phyloP scores from a whole-genome alignment of 2,888 invertebrate species.

The Nomada ruficornis region DNA sequence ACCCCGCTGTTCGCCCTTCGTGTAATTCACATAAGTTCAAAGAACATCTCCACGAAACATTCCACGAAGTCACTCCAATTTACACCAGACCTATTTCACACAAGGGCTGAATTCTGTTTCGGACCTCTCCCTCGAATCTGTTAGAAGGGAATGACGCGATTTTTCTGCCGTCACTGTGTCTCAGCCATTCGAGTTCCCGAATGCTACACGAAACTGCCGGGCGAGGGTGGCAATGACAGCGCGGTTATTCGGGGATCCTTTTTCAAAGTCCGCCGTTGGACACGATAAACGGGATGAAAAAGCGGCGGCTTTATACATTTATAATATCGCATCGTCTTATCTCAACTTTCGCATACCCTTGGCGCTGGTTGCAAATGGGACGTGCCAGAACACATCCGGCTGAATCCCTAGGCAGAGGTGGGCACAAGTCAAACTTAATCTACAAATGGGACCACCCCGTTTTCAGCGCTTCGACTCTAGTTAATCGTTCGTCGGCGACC shows the following conservation, averaged over 20 bases:
- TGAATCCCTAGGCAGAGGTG: constrained; percentile 28
- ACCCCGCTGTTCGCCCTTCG: background rate
- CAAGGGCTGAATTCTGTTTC: constrained; percentile 9
- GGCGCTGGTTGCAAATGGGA: constrained; percentile 43
- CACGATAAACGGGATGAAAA: constrained; percentile 67
- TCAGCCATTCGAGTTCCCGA: constrained; percentile 26
- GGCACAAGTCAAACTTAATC: constrained; percentile 65
- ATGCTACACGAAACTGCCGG: background rate
- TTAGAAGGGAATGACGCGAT: constrained; percentile 27
- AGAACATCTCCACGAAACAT: background rate
- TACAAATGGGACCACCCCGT: constrained; percentile 48
- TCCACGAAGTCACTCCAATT: constrained; percentile 3
- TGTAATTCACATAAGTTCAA: background rate
- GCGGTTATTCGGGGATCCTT: constrained; percentile 24
- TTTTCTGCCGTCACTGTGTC: constrained; percentile 27
- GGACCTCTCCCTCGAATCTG: constrained; percentile 23
- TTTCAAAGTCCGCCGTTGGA: constrained; percentile 50
- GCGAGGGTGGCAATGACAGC: background rate
- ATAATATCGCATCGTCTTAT: constrained; percentile 66
- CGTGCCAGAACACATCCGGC: constrained; percentile 47
- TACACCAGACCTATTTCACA: background rate
- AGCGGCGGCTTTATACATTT: constrained; percentile 63
- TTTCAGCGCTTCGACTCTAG: constrained; percentile 52
- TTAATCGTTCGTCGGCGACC: constrained; percentile 45
- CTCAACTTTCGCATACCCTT: constrained; percentile 28